Conservation (phyloP, 64 coral and sea anemone genomes). For the Platygyra sinensis region DNA sequence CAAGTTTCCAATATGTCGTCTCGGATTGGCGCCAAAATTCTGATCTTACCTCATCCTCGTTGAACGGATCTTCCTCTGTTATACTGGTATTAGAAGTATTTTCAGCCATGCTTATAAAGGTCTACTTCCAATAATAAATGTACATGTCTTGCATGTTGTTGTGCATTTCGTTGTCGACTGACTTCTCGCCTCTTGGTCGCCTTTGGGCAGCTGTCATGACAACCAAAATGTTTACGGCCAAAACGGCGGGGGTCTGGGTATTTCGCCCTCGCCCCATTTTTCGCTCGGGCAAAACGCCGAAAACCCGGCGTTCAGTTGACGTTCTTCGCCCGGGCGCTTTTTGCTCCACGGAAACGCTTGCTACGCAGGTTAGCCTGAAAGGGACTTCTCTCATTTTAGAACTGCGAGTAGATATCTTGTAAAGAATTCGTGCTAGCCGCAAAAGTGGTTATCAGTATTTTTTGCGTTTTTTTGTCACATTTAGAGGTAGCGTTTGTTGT, state of each 20-base stretch:
- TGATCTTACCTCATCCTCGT: slow-evolving; percentile 64
- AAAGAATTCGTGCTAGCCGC: too few species aligned
- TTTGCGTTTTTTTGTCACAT: too few species aligned
- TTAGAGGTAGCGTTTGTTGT: too few species aligned
- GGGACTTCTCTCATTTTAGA: too few species aligned
- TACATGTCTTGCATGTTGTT: background rate
- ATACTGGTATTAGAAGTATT: background rate
- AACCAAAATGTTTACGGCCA: slow-evolving; percentile 33
- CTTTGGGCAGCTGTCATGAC: slow-evolving; percentile 22
- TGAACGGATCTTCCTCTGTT: slow-evolving; percentile 55
- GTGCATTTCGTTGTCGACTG: slow-evolving; percentile 15
- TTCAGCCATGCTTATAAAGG: background rate
- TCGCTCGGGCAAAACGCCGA: too few species aligned
- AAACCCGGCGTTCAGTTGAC: too few species aligned
- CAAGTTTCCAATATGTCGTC: background rate
- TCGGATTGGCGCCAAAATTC: background rate
- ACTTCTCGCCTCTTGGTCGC: slow-evolving; percentile 4
- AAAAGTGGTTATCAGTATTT: too few species aligned
- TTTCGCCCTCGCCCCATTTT: too few species aligned
- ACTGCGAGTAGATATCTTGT: too few species aligned
- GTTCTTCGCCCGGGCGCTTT: too few species aligned
- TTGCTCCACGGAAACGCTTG: too few species aligned
- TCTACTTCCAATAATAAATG: background rate
- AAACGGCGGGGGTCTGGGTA: slow-evolving; percentile 8
- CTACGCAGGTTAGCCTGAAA: too few species aligned